A percentile compares a stretch with the other conserved stretches of the same genome.
phyloP scores from a whole-genome alignment of 2,888 invertebrate species.

The Matsumyia berberina region DNA sequence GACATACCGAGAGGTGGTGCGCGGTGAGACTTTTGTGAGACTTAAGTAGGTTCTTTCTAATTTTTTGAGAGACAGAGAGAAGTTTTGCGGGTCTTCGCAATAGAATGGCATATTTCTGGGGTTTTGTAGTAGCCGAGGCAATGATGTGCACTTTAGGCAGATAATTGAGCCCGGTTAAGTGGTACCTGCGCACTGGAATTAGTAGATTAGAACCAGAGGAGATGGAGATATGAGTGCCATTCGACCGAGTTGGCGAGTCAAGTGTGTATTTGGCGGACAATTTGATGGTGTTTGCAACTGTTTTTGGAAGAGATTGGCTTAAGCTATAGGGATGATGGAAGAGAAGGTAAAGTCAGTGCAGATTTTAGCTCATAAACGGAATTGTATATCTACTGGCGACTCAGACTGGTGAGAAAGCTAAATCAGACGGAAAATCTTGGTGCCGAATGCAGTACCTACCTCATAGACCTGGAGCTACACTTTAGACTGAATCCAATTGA shows the following conservation, averaged over 20 bases:
- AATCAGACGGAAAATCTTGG: too few species aligned
- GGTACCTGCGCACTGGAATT: conserved; percentile 21
- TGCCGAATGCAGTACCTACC: too few species aligned
- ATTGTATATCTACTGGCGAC: too few species aligned
- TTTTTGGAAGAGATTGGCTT: not conserved
- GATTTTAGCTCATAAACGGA: too few species aligned
- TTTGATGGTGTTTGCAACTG: not conserved
- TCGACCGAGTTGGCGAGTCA: conserved; percentile 3
- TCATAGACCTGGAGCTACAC: too few species aligned
- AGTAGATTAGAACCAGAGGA: conserved; percentile 14
- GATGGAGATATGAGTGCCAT: conserved; percentile 22
- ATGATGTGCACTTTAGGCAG: conserved; percentile 59
- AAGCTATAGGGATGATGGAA: not conserved
- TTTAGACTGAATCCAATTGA: too few species aligned
- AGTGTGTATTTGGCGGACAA: not conserved
- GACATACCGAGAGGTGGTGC: conserved; percentile 26
- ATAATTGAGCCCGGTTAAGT: conserved; percentile 48
- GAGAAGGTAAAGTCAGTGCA: too few species aligned
- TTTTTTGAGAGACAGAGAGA: conserved; percentile 48
- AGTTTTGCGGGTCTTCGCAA: conserved; percentile 37
- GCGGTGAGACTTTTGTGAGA: conserved; percentile 33
- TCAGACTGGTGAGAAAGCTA: too few species aligned
- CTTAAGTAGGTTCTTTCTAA: conserved; percentile 60
- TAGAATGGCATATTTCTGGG: conserved; percentile 42
- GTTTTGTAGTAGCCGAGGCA: conserved; percentile 32